A percentile compares a stretch with the other conserved stretches of the same genome.
phyloP scores from a whole-genome alignment of 2,113 vertebrate species.

The Amia ocellicauda region DNA sequence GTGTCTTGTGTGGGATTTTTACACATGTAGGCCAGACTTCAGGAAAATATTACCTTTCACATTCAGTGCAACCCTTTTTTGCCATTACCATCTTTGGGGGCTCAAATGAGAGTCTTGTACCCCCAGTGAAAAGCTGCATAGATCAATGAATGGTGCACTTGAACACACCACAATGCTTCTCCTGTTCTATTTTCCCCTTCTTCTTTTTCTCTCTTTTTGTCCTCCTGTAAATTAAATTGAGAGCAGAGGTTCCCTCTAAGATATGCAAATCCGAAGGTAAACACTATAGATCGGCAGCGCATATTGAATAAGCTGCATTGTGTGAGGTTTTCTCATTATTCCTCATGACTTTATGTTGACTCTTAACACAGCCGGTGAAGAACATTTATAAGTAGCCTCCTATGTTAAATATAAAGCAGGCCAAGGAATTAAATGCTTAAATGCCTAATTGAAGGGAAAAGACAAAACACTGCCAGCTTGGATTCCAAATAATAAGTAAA shows the following conservation, averaged over 20 bases:
- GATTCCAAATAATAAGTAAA: neutral
- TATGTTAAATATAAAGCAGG: slow-evolving; percentile 31
- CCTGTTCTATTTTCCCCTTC: too few species aligned
- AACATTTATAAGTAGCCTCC: slow-evolving; percentile 38
- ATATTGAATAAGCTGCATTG: neutral
- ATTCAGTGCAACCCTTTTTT: too few species aligned
- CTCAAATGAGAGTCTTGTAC: too few species aligned
- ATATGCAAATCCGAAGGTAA: slow-evolving; percentile 5
- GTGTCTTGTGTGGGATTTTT: neutral
- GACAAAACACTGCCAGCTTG: neutral
- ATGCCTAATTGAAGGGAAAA: slow-evolving; percentile 15
- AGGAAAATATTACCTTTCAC: too few species aligned
- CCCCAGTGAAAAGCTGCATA: too few species aligned
- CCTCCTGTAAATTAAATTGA: neutral
- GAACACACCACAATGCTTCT: too few species aligned
- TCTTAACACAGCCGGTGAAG: slow-evolving; percentile 17
- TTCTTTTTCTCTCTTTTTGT: too few species aligned
- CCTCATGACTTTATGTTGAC: slow-evolving; percentile 3
- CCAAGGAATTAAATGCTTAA: slow-evolving; percentile 41
- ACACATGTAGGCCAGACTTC: too few species aligned
- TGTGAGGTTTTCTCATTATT: neutral
- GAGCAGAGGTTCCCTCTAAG: neutral
- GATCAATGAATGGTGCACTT: too few species aligned
- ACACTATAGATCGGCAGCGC: slow-evolving; percentile 1
- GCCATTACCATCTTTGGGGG: too few species aligned